These are phyloP conservation scores for Tringa solitaria DNA, from an alignment of 2,113 vertebrate species.

Conservation along the genomic window DNA sequence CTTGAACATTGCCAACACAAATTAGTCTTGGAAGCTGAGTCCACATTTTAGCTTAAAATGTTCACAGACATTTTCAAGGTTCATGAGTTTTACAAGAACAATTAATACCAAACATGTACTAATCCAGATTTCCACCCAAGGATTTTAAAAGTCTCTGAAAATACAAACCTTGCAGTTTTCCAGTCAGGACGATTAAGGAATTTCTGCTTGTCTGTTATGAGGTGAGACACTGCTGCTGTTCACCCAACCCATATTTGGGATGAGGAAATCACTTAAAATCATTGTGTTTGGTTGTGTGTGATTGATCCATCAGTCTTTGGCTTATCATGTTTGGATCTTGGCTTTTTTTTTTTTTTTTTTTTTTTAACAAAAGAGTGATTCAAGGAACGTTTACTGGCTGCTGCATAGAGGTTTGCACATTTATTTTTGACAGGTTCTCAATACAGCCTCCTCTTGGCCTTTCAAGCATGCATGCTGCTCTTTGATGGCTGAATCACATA, in stretches of 20 bases:
- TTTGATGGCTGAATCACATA: slow-evolving; percentile 49
- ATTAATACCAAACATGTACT: not conserved
- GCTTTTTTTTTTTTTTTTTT: not conserved
- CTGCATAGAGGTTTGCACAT: slow-evolving; percentile 15
- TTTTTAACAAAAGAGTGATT: slow-evolving; percentile 14
- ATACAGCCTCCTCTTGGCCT: slow-evolving; percentile 56
- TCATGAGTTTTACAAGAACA: not conserved
- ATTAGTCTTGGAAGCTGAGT: not conserved
- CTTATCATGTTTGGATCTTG: rapidly evolving
- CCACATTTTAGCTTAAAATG: not conserved
- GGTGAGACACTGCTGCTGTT: not conserved
- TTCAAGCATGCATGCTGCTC: slow-evolving; percentile 36
- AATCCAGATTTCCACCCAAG: not conserved
- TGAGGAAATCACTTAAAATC: not conserved
- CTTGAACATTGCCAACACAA: not conserved
- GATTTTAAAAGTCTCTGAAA: not conserved
- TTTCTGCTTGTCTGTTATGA: not conserved
- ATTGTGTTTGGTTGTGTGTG: not conserved
- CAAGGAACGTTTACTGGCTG: slow-evolving; percentile 29
- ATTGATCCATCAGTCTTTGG: not conserved
- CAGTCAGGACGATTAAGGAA: not conserved
- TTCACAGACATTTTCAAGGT: not conserved
- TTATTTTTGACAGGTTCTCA: slow-evolving; percentile 69
- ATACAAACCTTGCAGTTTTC: not conserved
- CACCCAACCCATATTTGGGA: not conserved